Evolutionary conservation across 2,888 invertebrate species (phyloP).

Genomic region (Ryuthela nishihirai): DNA sequence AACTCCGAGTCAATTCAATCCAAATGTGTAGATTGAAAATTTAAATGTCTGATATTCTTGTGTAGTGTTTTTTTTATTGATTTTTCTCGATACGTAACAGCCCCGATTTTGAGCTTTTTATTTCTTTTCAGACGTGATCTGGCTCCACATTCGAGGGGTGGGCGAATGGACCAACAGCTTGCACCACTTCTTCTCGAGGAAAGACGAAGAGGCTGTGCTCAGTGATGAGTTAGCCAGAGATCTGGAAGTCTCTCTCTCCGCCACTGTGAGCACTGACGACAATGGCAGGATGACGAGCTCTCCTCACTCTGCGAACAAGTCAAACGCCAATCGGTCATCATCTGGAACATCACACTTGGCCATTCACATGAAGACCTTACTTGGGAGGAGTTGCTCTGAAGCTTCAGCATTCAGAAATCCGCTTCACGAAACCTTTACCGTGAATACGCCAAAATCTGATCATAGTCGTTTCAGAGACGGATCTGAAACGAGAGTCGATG

Average conservation of each 20-base stretch:
- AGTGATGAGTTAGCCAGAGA: conserved; percentile 27
- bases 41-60: too few relatives aligned
- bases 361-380: background rate
- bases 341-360: background rate
- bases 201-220: conserved; percentile 26
- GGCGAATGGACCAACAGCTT: conserved; percentile 92
- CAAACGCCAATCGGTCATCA: background rate
- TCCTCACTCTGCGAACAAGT: background rate
- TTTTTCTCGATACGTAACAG: too few relatives aligned
- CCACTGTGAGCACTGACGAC: background rate
- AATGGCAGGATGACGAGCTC: background rate
- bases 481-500: background rate
- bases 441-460: background rate
- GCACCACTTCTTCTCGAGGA: conserved; percentile 65
- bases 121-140: conserved; percentile 68
- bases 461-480: conserved; percentile 1
- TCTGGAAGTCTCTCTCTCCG: background rate
- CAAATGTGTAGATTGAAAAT: too few relatives aligned
- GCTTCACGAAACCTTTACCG: conserved; percentile 3
- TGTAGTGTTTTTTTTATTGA: too few relatives aligned
- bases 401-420: background rate
- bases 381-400: background rate
- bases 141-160: conserved; percentile 88
- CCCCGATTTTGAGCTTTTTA: too few relatives aligned
- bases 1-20: too few relatives aligned